These are phyloP conservation scores for Chrysodeixis includens DNA, from an alignment of 2,888 invertebrate species.

Conservation along the genomic window DNA sequence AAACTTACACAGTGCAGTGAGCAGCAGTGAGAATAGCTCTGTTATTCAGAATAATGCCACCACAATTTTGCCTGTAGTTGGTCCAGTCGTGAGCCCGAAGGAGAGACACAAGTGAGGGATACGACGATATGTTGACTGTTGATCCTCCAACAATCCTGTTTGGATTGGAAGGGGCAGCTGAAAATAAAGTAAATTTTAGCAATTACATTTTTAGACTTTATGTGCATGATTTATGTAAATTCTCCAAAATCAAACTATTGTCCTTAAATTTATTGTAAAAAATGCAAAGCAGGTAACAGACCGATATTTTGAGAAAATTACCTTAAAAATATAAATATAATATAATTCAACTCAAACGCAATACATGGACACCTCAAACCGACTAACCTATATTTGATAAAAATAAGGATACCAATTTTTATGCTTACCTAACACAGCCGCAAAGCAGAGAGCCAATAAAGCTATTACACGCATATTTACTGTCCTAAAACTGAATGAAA, in stretches of 20 bases:
- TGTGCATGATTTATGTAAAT: too few species aligned
- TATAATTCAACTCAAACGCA: too few species aligned
- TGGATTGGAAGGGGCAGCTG: conserved; percentile 44
- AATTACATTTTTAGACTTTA: too few species aligned
- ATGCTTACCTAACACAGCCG: conserved; percentile 40
- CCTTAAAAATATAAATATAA: too few species aligned
- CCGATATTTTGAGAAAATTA: too few species aligned
- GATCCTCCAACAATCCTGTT: conserved; percentile 67
- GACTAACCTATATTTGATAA: too few species aligned
- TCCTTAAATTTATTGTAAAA: too few species aligned
- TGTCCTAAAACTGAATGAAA: background rate
- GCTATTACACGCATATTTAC: conserved; percentile 36
- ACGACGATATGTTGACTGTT: conserved; percentile 51
- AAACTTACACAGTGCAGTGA: background rate
- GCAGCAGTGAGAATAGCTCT: conserved; percentile 32
- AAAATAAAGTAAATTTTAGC: conserved; percentile 4
- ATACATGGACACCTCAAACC: too few species aligned
- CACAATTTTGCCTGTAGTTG: conserved; percentile 15
- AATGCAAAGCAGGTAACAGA: too few species aligned
- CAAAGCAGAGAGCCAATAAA: conserved; percentile 48
- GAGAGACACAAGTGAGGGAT: conserved; percentile 35
- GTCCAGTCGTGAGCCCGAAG: conserved; percentile 20
- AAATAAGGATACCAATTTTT: too few species aligned
- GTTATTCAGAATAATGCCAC: conserved; percentile 25
- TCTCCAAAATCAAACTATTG: too few species aligned